phyloP scores from a whole-genome alignment of 1,140 invertebrate species.

The Drosophila pseudoananassae region DNA sequence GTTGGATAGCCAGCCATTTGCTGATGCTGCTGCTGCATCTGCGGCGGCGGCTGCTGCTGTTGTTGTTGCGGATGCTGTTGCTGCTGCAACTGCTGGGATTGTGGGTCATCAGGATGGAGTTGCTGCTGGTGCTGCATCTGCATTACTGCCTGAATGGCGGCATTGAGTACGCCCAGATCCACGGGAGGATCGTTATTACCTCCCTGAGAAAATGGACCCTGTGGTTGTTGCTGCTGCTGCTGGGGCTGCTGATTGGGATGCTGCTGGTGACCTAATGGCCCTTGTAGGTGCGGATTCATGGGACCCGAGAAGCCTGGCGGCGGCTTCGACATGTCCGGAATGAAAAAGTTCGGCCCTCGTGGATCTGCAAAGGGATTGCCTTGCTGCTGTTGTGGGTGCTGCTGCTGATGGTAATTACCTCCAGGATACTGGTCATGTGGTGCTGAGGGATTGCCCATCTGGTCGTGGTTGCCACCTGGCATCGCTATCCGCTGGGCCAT shows the following conservation, averaged over 20 bases:
- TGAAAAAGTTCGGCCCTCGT: slow-evolving; percentile 84
- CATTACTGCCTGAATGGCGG: slow-evolving; percentile 80
- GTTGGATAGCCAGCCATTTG: slow-evolving; percentile 42
- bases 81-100: slow-evolving; percentile 9
- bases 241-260: slow-evolving; percentile 31
- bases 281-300: slow-evolving; percentile 43
- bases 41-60: slow-evolving; percentile 32
- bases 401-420: slow-evolving; percentile 58
- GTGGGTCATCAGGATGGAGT: slow-evolving; percentile 54
- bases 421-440: slow-evolving; percentile 53
- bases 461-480: slow-evolving; percentile 53
- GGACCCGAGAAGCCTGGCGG: slow-evolving; percentile 90
- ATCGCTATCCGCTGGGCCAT: slow-evolving; percentile 65
- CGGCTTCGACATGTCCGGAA: slow-evolving; percentile 93
- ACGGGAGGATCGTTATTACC: slow-evolving; percentile 48
- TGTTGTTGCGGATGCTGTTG: slow-evolving; percentile 35
- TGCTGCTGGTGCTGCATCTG: slow-evolving; percentile 70
- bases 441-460: slow-evolving; percentile 47
- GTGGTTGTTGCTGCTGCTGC: slow-evolving; percentile 30
- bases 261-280: slow-evolving; percentile 27
- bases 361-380: slow-evolving; percentile 59
- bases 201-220: slow-evolving; percentile 9
- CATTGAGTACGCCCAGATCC: slow-evolving; percentile 71
- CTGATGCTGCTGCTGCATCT: slow-evolving; percentile 24
- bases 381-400: slow-evolving; percentile 35